phyloP scores from a whole-genome alignment of 2,113 vertebrate species.

The Xenotilapia caudafasciata region DNA sequence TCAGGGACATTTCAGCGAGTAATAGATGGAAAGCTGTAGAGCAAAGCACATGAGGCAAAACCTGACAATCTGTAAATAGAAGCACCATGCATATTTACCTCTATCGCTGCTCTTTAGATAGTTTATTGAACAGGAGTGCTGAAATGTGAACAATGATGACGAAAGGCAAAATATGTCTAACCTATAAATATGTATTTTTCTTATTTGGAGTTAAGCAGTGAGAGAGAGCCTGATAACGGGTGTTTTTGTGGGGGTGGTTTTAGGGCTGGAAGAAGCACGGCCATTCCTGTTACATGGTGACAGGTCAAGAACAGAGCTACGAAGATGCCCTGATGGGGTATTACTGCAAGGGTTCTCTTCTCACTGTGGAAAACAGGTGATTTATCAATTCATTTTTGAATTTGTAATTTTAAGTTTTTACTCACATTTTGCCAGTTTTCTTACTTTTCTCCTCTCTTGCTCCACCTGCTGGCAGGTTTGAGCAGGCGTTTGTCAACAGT shows the following conservation, averaged over 20 bases:
- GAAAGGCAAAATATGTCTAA: neutral
- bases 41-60: neutral
- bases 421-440: neutral
- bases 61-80: neutral
- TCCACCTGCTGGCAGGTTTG: conserved; percentile 76
- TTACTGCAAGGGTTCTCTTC: conserved; percentile 83
- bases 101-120: neutral
- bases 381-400: neutral
- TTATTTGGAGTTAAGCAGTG: neutral
- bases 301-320: conserved; percentile 77
- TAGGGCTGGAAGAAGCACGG: conserved; percentile 88
- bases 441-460: neutral
- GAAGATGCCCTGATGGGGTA: conserved; percentile 78
- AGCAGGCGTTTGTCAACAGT: conserved; percentile 90
- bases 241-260: neutral
- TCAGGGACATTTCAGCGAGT: neutral
- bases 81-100: neutral
- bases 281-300: conserved; percentile 84
- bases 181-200: neutral
- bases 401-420: neutral
- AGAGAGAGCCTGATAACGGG: neutral
- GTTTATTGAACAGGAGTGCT: neutral
- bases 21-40: neutral
- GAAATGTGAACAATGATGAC: neutral
- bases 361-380: conserved; percentile 86